These are phyloP conservation scores for Andrena dorsata DNA, from an alignment of 2,888 invertebrate genomes.

Conservation along the genomic window DNA sequence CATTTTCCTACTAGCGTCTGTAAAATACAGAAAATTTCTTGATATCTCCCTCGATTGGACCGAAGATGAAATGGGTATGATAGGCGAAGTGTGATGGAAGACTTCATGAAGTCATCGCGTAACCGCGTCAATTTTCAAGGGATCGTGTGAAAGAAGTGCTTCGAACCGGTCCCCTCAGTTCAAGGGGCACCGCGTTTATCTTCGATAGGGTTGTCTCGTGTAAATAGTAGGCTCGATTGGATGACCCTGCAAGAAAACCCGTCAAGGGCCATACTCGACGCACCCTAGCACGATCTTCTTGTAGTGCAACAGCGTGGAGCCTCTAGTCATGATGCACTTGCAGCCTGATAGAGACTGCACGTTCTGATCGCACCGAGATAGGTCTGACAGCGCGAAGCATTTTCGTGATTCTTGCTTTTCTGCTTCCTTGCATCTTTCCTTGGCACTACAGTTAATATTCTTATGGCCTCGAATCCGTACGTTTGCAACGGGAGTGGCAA, in stretches of 20 bases:
- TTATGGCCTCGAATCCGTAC: background rate
- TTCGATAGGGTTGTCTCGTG: slow-evolving; percentile 46
- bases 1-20: too few species aligned
- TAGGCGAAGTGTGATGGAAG: background rate
- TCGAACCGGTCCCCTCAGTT: slow-evolving; percentile 47
- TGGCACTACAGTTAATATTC: background rate
- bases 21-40: background rate
- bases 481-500: background rate
- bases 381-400: background rate
- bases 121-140: slow-evolving; percentile 33
- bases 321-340: slow-evolving; percentile 17
- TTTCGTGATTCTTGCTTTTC: background rate
- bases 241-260: slow-evolving; percentile 63
- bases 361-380: background rate
- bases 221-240: slow-evolving; percentile 61
- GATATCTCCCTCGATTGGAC: background rate
- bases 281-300: slow-evolving; percentile 49
- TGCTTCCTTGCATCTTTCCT: background rate
- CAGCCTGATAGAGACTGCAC: slow-evolving; percentile 17
- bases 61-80: background rate
- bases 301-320: slow-evolving; percentile 17
- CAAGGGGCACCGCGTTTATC: slow-evolving; percentile 51
- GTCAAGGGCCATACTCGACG: slow-evolving; percentile 58
- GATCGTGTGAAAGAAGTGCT: slow-evolving; percentile 43
- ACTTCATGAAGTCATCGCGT: slow-evolving; percentile 40